Evolutionary conservation across 2,797 vertebrate species (phyloP), one percentile per base, ranked within the genome.

Genomic region (Pseudomugil tenellus): DNA sequence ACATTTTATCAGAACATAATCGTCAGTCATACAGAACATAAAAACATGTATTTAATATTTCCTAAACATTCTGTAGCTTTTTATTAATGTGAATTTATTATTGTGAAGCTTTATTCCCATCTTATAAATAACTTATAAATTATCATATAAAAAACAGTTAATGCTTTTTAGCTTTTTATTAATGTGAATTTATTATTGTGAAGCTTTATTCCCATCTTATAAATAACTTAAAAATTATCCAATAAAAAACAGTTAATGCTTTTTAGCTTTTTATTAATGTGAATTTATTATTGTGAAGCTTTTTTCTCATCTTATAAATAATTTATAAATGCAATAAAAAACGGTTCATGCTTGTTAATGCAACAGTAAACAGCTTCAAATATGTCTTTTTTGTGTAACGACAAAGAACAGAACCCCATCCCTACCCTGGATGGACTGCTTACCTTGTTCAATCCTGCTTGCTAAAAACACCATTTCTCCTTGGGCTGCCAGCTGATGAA

Each of bases 401-500:
- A 28, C 14, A 13, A 52, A 17, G 23, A 52, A 25, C 51, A 14
- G 51, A 21, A n/a, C 3, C 41, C 7, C 8, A n/a, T 1, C 7
- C 2, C 54, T 13, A 21, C 23, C 26, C 7, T 12, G 7, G 17
- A 8, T 2, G 17, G 17, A 56, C 10, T 11, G 4, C 86, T 82
- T 80, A 98, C 98, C 98, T 96, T 99, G 98, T 89, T 99, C 98
- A 76, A 99, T 97, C 74, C 98, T 96, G 25, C 96, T 97, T 34
- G 97, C 96, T 78, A 99, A 91, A 86, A 96, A 97, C 0, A 98
- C 94, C 96, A 99, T 98, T 90, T 99, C 98, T 46, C 98, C 98
- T 77, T 99, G 97, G 21, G 98, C 98, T 80, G 98, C 98, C 73
- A 99, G 87, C 85, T 99, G 98, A 87, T 99, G 98, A 76, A 98